Evolutionary conservation across 2,888 invertebrate genomes (phyloP).

Genomic region (Pristionchus entomophagus): DNA sequence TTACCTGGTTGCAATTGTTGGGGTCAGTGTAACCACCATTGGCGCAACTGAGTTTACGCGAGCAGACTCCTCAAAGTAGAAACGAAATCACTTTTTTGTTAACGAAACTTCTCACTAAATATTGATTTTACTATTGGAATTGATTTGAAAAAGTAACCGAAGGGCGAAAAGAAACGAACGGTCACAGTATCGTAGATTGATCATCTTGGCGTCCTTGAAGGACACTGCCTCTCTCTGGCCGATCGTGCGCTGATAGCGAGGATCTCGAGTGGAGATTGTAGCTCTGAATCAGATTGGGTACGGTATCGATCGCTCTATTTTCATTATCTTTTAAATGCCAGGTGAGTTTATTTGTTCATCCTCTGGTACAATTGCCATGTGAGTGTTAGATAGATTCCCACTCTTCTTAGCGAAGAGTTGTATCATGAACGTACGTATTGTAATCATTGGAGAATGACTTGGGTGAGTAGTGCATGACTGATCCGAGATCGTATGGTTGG

Average conservation of each 20-base stretch:
- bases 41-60: background rate
- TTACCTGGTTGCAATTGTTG: background rate
- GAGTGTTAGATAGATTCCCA: background rate
- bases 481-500: slow-evolving; percentile 73
- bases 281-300: slow-evolving; percentile 55
- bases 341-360: too few relatives aligned
- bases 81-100: too few relatives aligned
- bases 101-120: too few relatives aligned
- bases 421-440: too few relatives aligned
- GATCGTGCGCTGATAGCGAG: slow-evolving; percentile 71
- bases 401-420: too few relatives aligned
- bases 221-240: slow-evolving; percentile 72
- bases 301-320: background rate
- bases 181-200: slow-evolving; percentile 72
- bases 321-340: too few relatives aligned
- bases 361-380: background rate
- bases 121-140: too few relatives aligned
- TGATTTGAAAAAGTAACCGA: too few relatives aligned
- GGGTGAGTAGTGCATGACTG: slow-evolving; percentile 70
- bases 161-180: too few relatives aligned
- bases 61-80: background rate
- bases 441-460: slow-evolving; percentile 72
- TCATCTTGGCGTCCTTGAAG: slow-evolving; percentile 75
- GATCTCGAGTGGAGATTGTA: slow-evolving; percentile 66
- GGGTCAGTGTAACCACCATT: slow-evolving; percentile 43